Conservation (phyloP, 2,888 invertebrate genomes). For the Stenolophus ochropezus region DNA sequence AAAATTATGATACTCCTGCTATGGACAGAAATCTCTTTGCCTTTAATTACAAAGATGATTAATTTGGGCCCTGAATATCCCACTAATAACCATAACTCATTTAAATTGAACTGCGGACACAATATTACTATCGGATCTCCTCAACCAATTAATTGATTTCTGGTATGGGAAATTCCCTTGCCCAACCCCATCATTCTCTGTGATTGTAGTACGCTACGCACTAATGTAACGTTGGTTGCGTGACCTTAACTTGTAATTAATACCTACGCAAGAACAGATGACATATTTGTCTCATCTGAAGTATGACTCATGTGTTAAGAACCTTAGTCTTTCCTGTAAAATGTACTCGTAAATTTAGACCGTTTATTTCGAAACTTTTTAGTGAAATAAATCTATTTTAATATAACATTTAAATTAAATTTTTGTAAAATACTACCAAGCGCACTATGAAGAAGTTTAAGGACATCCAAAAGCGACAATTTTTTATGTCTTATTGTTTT, state of each 20-base stretch:
- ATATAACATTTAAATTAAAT: background rate
- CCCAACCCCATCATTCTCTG: background rate
- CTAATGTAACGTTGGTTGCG: background rate
- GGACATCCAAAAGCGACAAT: too few species aligned
- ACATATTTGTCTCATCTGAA: background rate
- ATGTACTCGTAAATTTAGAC: background rate
- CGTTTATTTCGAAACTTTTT: background rate
- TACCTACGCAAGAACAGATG: background rate
- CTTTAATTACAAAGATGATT: slow-evolving; percentile 19
- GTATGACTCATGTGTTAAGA: background rate
- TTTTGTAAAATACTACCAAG: too few species aligned
- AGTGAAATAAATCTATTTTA: background rate
- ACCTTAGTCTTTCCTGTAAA: background rate
- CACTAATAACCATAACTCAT: slow-evolving; percentile 5
- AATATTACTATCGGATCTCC: slow-evolving; percentile 5
- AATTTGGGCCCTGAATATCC: background rate
- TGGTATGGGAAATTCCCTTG: background rate
- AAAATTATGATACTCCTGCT: background rate
- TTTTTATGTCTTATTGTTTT: too few species aligned
- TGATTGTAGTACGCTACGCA: background rate
- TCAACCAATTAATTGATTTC: slow-evolving; percentile 19
- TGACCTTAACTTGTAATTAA: slow-evolving; percentile 2
- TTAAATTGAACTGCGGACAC: slow-evolving; percentile 5
- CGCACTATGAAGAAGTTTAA: too few species aligned
- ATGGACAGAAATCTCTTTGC: background rate